Evolutionary conservation across 2,888 invertebrate species (phyloP), one percentile per base, ranked within the genome.

Genomic region (Himalopsyche japonica): DNA sequence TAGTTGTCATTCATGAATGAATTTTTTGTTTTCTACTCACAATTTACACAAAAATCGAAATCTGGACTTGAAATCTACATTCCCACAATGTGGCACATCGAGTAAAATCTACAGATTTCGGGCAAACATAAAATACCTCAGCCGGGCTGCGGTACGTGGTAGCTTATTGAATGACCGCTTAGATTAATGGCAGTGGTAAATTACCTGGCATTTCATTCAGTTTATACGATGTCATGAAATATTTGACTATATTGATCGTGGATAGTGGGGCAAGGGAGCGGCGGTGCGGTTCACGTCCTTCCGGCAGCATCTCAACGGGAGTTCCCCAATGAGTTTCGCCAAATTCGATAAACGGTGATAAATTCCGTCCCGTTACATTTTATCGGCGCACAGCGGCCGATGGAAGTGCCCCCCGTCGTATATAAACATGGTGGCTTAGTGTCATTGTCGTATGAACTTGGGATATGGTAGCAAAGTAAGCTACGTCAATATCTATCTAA

Each of bases 321-420:
- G 79, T 30, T 79, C 79, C 48, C 79, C 47, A 30, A 48, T 30
- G 79, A 79, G 43, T 79, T 48, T n/a, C 70, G 30, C 79, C 79
- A 79, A 79, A 79, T 48, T 79, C 79, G 79, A 79, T 79, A 79
- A 79, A 48, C 79, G 79, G 47, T 48, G 79, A 79, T 79, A 79
- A 79, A 79, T 79, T 79, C 79, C 48, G 43, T 70, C 43, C 30
- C 48, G 79, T 43, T 48, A 30, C 30, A 43, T 30, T 79, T 79
- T 79, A 79, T 47, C 48, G 79, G 27, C 79, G 79, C 79, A 30
- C 47, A 47, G 79, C 79, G 79, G 79, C 79, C 79, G 30, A 70
- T 70, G 27, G 70, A 70, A 70, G 70, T 70, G 70, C 70, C 70
- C 24, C 70, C 24, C 70, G 27, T 30, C 70, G 70, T 27, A 70